Conservation (phyloP, 35 echinoderm and acorn worm species). For the Apostichopus californicus region DNA sequence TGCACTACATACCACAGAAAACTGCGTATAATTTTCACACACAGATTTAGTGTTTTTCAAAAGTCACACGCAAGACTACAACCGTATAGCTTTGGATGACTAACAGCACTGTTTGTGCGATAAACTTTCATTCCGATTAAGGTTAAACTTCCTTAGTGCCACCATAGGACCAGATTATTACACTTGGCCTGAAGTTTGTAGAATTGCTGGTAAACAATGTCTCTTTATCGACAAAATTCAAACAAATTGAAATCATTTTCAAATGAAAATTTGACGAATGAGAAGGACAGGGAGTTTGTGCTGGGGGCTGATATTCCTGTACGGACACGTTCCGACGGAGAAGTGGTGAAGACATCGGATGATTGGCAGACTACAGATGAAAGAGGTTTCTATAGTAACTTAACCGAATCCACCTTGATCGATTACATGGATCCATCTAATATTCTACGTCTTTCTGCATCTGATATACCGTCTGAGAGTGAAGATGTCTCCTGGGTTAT, state of each 20-base stretch:
- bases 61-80: no score
- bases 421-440: background rate
- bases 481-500: background rate
- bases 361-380: background rate
- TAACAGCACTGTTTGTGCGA: no score
- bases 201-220: background rate
- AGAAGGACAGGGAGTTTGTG: background rate
- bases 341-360: background rate
- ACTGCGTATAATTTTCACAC: no score
- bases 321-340: slow-evolving; percentile 15
- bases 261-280: background rate
- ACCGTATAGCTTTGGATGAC: no score
- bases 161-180: no score
- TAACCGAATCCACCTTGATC: background rate
- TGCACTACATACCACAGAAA: no score
- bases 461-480: background rate
- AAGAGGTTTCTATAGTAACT: background rate
- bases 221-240: background rate
- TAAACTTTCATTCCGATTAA: no score
- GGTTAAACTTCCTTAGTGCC: no score
- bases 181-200: no score
- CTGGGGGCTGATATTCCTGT: background rate
- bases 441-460: background rate
- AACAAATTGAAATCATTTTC: slow-evolving; percentile 16
- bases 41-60: no score